These are phyloP conservation scores for Ethmia dodecea DNA, from an alignment of 2,888 invertebrate species.

Conservation along the genomic window DNA sequence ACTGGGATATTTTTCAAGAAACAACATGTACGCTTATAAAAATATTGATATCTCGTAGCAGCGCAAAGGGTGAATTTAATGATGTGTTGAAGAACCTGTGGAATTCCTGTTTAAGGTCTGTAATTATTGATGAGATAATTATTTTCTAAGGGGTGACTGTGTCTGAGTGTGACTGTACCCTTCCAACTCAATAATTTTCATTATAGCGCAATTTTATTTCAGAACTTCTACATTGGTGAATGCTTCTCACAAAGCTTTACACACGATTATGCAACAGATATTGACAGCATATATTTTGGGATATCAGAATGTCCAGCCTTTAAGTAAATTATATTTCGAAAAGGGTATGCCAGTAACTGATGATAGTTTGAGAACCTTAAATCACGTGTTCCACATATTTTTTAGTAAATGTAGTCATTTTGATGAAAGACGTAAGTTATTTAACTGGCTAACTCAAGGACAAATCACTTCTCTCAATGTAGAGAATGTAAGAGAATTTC, in stretches of 20 bases:
- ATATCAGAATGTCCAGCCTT: slow-evolving; percentile 40
- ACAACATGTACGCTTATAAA: slow-evolving; percentile 33
- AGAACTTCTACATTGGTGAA: slow-evolving; percentile 47
- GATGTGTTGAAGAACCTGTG: slow-evolving; percentile 38
- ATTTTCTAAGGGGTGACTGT: too few species aligned
- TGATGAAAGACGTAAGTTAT: slow-evolving; percentile 39
- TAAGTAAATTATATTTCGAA: slow-evolving; percentile 58
- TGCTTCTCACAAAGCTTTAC: slow-evolving; percentile 41
- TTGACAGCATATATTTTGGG: slow-evolving; percentile 38
- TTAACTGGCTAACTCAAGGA: slow-evolving; percentile 46
- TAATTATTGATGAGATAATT: not conserved
- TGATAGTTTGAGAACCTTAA: slow-evolving; percentile 46
- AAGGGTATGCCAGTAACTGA: slow-evolving; percentile 56
- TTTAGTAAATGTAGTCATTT: slow-evolving; percentile 49
- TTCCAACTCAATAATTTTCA: too few species aligned
- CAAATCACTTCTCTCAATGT: slow-evolving; percentile 29
- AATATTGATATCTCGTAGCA: slow-evolving; percentile 18
- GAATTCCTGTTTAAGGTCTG: slow-evolving; percentile 63
- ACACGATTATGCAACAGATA: slow-evolving; percentile 47
- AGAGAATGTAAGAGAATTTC: slow-evolving; percentile 30
- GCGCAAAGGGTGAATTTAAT: slow-evolving; percentile 26
- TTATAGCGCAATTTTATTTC: too few species aligned
- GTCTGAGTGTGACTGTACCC: too few species aligned
- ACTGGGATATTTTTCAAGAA: slow-evolving; percentile 42
- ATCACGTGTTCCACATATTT: slow-evolving; percentile 41